Evolutionary conservation across 2,888 invertebrate genomes (phyloP).

Genomic region (Endotricha flammealis): DNA sequence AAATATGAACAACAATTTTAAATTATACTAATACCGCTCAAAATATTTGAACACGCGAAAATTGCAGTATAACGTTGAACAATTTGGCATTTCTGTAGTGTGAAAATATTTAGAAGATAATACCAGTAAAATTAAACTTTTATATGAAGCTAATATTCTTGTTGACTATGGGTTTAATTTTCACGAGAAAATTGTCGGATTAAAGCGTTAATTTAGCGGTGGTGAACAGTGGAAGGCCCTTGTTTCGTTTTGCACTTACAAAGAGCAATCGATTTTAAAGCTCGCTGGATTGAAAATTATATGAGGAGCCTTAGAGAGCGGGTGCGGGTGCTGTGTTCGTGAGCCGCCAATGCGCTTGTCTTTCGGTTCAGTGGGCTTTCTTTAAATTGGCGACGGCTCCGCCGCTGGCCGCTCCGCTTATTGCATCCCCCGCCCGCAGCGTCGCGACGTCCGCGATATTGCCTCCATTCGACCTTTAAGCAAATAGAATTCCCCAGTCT

Average conservation of each 20-base stretch:
- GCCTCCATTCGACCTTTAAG: slow-evolving; percentile 74
- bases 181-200: slow-evolving; percentile 37
- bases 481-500: slow-evolving; percentile 73
- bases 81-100: slow-evolving; percentile 5
- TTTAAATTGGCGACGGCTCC: slow-evolving; percentile 78
- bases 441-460: slow-evolving; percentile 74
- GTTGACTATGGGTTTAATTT: slow-evolving; percentile 20
- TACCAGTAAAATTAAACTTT: slow-evolving; percentile 2
- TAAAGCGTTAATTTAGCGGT: slow-evolving; percentile 53
- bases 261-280: slow-evolving; percentile 77
- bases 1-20: slow-evolving; percentile 2
- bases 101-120: slow-evolving; percentile 7
- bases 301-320: slow-evolving; percentile 69
- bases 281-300: slow-evolving; percentile 78
- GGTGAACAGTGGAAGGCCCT: slow-evolving; percentile 43
- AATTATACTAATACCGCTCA: slow-evolving; percentile 4
- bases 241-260: slow-evolving; percentile 71
- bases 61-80: slow-evolving; percentile 8
- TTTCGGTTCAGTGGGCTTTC: slow-evolving; percentile 80
- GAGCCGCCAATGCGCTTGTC: slow-evolving; percentile 79
- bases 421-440: slow-evolving; percentile 72
- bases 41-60: slow-evolving; percentile 8
- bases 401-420: slow-evolving; percentile 71
- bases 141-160: slow-evolving; percentile 2
- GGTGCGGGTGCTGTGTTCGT: slow-evolving; percentile 61